Base-by-base conservation (phyloP, 2,888 invertebrate species). In the Hyposoter dolosus region DNA sequence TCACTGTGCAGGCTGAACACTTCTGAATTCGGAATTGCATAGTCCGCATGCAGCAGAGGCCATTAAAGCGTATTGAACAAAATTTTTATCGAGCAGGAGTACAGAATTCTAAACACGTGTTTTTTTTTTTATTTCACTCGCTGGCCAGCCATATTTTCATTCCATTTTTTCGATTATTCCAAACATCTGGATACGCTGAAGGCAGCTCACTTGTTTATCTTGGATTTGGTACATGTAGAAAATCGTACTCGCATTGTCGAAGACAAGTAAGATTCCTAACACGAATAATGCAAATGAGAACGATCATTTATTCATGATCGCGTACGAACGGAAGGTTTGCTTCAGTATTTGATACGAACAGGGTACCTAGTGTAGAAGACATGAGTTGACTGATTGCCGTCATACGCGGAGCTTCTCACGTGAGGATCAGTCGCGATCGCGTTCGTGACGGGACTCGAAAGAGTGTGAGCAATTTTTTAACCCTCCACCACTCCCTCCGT, bases 221-320 rank as follows among this genome's bases (percentile, higher is more conserved):
- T 28, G 28, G 10, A 28, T 28, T 60, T 28, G 28, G 7, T 60
- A 5, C 15, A 69, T 12, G 71, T 19, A 50, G 15, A 71, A n/a
- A 5, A 60, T 28, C 60, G 15, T 28, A 60, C 28, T 60, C 5
- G 60, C 28, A 60, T 60, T 60, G 28, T 28, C 15, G 28, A 60
- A 32, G 19, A 63, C 47, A 72, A 88, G 90, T 87, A 88, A 79
- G 92, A 93, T 93, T 93, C 93, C 88, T 80, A 88, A 90, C 93
- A 92, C 93, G 93, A 87, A 89, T 88, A 88, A 93, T 92, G 93
- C 91, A 93, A 92, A 93, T 93, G 89, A 88, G 79, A 80, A 79
- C 90, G 90, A 93, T 93, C 92, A 90, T 89, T 92, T 90, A 90
- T 85, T 79, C 85, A 82, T 83, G 71, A 60, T 76, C 40, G 71